Conservation (phyloP, 2,888 invertebrate species). For the Crossocerus cetratus region DNA sequence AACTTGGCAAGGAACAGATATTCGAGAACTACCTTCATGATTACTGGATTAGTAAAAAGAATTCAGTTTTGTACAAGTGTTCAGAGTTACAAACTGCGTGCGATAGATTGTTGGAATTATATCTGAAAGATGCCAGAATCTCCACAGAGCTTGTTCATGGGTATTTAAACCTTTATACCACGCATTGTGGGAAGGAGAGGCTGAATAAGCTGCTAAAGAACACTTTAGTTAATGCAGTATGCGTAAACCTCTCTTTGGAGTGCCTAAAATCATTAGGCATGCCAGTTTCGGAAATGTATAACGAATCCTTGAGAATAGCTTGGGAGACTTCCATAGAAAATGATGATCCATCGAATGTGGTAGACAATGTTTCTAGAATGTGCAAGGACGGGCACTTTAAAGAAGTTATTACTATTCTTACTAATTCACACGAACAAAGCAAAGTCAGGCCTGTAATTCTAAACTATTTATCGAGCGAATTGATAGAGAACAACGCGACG, state of each 20-base stretch:
- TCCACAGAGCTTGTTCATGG: constrained; percentile 72
- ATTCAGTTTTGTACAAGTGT: constrained; percentile 60
- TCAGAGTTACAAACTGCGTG: constrained; percentile 74
- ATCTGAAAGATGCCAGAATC: constrained; percentile 72
- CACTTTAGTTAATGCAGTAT: constrained; percentile 58
- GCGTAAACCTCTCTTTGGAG: constrained; percentile 60
- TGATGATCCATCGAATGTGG: constrained; percentile 66
- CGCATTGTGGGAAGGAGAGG: constrained; percentile 74
- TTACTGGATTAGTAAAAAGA: constrained; percentile 72
- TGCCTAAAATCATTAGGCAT: constrained; percentile 61
- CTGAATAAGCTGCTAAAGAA: constrained; percentile 72
- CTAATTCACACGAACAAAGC: constrained; percentile 45
- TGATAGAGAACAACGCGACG: constrained; percentile 56
- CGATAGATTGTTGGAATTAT: constrained; percentile 77
- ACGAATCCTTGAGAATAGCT: constrained; percentile 63
- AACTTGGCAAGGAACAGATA: constrained; percentile 72
- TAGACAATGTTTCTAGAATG: constrained; percentile 66
- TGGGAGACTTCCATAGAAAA: constrained; percentile 66
- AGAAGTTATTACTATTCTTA: constrained; percentile 71
- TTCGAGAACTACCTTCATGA: constrained; percentile 77
- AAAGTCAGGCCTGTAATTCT: constrained; percentile 59
- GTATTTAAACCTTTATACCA: constrained; percentile 77
- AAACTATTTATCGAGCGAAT: constrained; percentile 53
- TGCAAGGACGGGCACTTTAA: constrained; percentile 66
- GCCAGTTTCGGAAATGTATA: constrained; percentile 55